These are phyloP conservation scores for Calliphora vomitoria DNA, from an alignment of 2,888 invertebrate species.

Conservation along the genomic window DNA sequence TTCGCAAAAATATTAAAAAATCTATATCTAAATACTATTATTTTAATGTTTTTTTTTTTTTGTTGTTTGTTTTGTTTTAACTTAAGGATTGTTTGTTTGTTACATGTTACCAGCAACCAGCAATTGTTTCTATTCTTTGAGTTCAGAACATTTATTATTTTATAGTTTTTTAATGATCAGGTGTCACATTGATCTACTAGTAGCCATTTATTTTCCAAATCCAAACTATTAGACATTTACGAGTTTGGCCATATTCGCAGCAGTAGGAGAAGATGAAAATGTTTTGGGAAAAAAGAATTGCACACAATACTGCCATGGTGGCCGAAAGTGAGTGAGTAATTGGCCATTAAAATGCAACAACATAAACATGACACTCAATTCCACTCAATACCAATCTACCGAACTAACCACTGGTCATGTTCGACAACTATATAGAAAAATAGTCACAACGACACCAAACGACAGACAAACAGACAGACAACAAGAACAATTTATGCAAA, in stretches of 20 bases:
- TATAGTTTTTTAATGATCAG: conserved; percentile 74
- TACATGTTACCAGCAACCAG: background rate
- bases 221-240: conserved; percentile 48
- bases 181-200: conserved; percentile 70
- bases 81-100: conserved; percentile 42
- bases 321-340: conserved; percentile 73
- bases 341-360: conserved; percentile 73
- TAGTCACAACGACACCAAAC: conserved; percentile 6
- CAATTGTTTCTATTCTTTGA: conserved; percentile 49
- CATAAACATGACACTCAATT: conserved; percentile 73
- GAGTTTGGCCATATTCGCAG: conserved; percentile 25
- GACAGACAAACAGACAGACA: conserved; percentile 25
- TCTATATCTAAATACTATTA: conserved; percentile 50
- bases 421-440: conserved; percentile 46
- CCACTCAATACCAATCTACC: conserved; percentile 42
- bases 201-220: conserved; percentile 70
- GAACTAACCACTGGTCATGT: conserved; percentile 62
- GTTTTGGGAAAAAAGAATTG: conserved; percentile 21
- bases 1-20: conserved; percentile 46
- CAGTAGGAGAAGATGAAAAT: conserved; percentile 50
- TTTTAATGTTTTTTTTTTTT: conserved; percentile 36
- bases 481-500: conserved; percentile 60
- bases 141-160: conserved; percentile 72
- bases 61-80: conserved; percentile 12
- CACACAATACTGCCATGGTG: conserved; percentile 58